phyloP scores from a whole-genome alignment of 2,888 invertebrate species.

The Patella depressa region DNA sequence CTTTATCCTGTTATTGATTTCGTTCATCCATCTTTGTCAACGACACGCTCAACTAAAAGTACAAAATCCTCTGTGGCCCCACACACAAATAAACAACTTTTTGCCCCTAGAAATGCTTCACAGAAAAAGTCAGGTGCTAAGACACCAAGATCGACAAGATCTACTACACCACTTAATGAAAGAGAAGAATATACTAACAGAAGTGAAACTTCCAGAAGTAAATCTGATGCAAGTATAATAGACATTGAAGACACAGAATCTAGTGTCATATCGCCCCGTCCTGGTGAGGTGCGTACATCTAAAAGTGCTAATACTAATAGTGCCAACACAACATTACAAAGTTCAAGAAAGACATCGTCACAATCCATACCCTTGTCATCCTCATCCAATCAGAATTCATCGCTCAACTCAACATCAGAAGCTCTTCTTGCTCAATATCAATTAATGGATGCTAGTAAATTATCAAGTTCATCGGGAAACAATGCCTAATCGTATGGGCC shows the following conservation, averaged over 20 bases:
- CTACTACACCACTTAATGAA: background rate
- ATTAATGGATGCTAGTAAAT: background rate
- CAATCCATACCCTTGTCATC: background rate
- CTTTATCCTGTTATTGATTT: background rate
- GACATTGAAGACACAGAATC: background rate
- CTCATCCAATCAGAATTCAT: background rate
- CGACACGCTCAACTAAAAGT: background rate
- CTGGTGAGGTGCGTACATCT: background rate
- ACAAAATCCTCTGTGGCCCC: background rate
- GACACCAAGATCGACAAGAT: background rate
- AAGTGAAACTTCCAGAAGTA: background rate
- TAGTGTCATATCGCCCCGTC: background rate
- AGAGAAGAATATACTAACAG: background rate
- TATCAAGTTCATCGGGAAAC: background rate
- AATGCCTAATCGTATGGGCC: too few species aligned
- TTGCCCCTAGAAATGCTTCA: background rate
- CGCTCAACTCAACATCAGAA: background rate
- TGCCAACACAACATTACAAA: background rate
- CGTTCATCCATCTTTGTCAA: background rate
- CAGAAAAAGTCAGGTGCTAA: background rate
- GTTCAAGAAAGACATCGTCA: too few species aligned
- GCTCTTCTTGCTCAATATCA: constrained; percentile 1
- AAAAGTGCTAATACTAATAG: constrained; percentile 1
- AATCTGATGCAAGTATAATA: background rate
- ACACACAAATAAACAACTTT: background rate